phyloP scores from a whole-genome alignment of 2,888 invertebrate species.

The Leptarthrus brevirostris region DNA sequence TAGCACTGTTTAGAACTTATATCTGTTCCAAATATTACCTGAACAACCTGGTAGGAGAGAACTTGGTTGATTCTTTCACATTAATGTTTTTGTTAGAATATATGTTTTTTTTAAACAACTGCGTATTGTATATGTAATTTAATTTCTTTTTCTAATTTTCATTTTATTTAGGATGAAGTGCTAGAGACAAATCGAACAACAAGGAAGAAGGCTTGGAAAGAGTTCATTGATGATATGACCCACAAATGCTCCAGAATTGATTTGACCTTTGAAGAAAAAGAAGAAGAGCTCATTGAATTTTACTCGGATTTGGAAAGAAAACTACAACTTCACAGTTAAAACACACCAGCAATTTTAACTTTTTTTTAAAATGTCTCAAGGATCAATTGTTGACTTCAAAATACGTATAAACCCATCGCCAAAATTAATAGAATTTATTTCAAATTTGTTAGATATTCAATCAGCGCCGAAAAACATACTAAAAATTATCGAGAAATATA shows the following conservation, averaged over 20 bases:
- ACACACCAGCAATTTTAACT: conserved; percentile 55
- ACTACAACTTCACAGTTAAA: conserved; percentile 69
- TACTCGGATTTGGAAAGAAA: conserved; percentile 82
- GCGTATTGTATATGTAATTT: too few species aligned
- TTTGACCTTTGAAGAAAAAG: conserved; percentile 81
- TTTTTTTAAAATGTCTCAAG: conserved; percentile 66
- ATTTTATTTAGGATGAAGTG: conserved; percentile 66
- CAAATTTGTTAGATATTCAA: conserved; percentile 67
- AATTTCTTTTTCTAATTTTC: too few species aligned
- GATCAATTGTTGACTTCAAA: conserved; percentile 73
- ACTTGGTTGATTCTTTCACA: too few species aligned
- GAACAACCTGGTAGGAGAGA: too few species aligned
- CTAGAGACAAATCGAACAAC: conserved; percentile 68
- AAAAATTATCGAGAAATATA: conserved; percentile 57
- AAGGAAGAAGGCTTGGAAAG: conserved; percentile 75
- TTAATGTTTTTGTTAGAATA: too few species aligned
- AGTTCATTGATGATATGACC: conserved; percentile 82
- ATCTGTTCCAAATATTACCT: too few species aligned
- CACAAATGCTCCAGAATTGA: conserved; percentile 81
- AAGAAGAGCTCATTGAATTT: conserved; percentile 79
- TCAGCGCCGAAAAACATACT: conserved; percentile 70
- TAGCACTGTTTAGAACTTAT: too few species aligned
- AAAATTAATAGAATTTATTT: conserved; percentile 70
- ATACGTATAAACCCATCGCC: conserved; percentile 75
- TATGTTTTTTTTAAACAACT: too few species aligned